These are phyloP conservation scores for Patella pellucida DNA, from an alignment of 2,888 invertebrate genomes.

Conservation along the genomic window DNA sequence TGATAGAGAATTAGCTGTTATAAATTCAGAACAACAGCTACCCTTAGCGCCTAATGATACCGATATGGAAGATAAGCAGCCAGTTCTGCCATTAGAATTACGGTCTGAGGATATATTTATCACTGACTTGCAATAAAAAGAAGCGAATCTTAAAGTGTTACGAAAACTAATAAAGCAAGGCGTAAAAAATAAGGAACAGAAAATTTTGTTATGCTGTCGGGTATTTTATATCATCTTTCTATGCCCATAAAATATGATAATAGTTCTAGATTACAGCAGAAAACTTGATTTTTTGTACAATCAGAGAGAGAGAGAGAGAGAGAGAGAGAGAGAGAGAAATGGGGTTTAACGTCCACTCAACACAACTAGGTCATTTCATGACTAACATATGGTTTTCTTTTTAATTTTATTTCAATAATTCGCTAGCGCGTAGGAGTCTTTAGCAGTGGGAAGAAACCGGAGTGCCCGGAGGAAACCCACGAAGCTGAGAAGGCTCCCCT, in stretches of 20 bases:
- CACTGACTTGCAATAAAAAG: neutral
- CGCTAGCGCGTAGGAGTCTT: too few species aligned
- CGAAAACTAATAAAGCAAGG: neutral
- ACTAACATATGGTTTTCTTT: too few species aligned
- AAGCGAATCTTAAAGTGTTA: neutral
- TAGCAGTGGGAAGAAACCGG: too few species aligned
- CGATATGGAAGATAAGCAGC: neutral
- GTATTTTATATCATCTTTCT: neutral
- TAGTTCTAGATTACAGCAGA: neutral
- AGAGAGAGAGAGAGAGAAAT: too few species aligned
- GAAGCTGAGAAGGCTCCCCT: too few species aligned
- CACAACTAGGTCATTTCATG: too few species aligned
- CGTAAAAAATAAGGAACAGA: neutral
- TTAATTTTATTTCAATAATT: too few species aligned
- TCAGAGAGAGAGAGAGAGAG: too few species aligned
- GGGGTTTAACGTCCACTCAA: too few species aligned
- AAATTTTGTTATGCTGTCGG: neutral
- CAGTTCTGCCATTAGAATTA: neutral
- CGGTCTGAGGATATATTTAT: neutral
- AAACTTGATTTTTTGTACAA: too few species aligned
- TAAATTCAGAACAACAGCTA: neutral
- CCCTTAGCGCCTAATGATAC: neutral
- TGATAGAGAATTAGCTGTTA: neutral
- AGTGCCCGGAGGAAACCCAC: too few species aligned
- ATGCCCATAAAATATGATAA: neutral